phyloP scores from a whole-genome alignment of 2,888 invertebrate genomes.

The Drosophila merina region DNA sequence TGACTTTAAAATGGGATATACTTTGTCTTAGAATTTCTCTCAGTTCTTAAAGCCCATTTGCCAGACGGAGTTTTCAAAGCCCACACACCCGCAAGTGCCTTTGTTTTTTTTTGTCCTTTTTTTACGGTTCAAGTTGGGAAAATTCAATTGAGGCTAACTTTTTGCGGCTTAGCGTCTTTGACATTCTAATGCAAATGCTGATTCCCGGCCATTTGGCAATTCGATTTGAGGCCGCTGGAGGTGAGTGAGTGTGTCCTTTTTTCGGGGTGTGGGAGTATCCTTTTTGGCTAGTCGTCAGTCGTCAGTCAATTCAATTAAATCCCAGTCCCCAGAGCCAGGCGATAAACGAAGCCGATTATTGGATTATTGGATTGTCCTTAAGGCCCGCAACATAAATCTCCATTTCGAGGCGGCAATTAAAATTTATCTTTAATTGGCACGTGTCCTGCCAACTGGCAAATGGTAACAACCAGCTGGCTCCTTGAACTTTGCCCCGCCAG shows the following conservation, averaged over 20 bases:
- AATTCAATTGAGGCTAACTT: constrained; percentile 65
- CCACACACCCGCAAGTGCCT: constrained; percentile 2
- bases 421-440: constrained; percentile 83
- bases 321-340: constrained; percentile 2
- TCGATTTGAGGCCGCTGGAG: constrained; percentile 16
- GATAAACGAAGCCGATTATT: constrained; percentile 30
- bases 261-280: neutral
- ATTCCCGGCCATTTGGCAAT: constrained; percentile 41
- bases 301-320: constrained; percentile 44
- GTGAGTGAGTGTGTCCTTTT: neutral
- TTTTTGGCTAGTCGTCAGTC: neutral
- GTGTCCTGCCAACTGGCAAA: constrained; percentile 59
- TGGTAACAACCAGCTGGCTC: constrained; percentile 54
- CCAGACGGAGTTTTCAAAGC: constrained; percentile 1
- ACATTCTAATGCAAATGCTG: constrained; percentile 53
- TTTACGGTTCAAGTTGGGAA: constrained; percentile 23
- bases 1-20: too few relatives aligned
- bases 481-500: constrained; percentile 50
- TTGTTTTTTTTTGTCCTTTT: constrained; percentile 10
- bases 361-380: constrained; percentile 55
- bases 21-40: constrained; percentile 17
- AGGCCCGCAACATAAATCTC: constrained; percentile 78
- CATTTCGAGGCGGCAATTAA: constrained; percentile 81
- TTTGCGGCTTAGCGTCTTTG: constrained; percentile 53
- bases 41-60: constrained; percentile 33